A percentile compares a stretch with the other conserved stretches of the same genome.
Evolutionary conservation across 2,113 vertebrate species (phyloP).

Genomic region (Heterochromis multidens): DNA sequence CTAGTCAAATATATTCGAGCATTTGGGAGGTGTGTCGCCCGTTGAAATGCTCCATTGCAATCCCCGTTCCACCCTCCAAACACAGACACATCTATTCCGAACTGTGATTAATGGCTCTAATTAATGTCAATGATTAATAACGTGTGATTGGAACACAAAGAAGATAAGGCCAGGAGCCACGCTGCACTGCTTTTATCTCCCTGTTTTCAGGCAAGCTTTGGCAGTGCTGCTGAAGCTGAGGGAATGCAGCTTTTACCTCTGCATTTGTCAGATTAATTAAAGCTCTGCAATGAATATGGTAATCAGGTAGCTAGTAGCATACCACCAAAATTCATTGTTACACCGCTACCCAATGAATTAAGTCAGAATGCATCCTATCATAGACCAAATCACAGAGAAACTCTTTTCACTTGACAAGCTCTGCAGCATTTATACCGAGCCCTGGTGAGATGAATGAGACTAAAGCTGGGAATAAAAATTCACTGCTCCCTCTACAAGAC

Average conservation of each 20-base stretch:
- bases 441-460: neutral
- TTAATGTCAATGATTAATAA: constrained; percentile 78
- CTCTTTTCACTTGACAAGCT: neutral
- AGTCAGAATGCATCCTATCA: constrained; percentile 16
- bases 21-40: constrained; percentile 51
- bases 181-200: constrained; percentile 72
- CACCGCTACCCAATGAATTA: neutral
- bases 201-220: constrained; percentile 65
- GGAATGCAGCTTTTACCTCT: constrained; percentile 61
- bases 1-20: constrained; percentile 18
- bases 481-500: neutral
- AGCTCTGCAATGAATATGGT: constrained; percentile 74
- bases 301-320: constrained; percentile 56
- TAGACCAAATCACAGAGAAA: constrained; percentile 3
- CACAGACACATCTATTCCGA: constrained; percentile 69
- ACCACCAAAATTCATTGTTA: constrained; percentile 19
- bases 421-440: neutral
- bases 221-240: constrained; percentile 43
- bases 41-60: constrained; percentile 47
- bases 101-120: constrained; percentile 78
- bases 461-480: neutral
- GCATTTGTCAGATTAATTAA: constrained; percentile 77
- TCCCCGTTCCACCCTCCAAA: constrained; percentile 50
- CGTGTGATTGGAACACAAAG: constrained; percentile 70
- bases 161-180: constrained; percentile 72